These are phyloP conservation scores for Cochlearius cochlearius DNA, from an alignment of 2,113 vertebrate genomes.

Conservation along the genomic window DNA sequence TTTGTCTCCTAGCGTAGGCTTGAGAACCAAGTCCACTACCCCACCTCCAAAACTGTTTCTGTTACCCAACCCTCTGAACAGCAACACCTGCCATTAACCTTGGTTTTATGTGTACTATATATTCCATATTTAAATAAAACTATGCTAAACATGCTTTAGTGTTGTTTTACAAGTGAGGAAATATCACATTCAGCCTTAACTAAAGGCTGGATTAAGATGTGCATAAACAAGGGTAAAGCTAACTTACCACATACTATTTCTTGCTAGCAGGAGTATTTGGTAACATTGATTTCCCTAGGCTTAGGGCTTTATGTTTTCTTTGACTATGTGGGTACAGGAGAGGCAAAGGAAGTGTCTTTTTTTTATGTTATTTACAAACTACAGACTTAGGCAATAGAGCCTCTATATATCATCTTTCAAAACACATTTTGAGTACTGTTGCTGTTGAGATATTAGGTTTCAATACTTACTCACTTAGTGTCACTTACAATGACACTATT, in stretches of 20 bases:
- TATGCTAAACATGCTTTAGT: not conserved
- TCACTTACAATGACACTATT: slow-evolving; percentile 39
- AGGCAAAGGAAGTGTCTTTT: not conserved
- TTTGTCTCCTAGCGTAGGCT: not conserved
- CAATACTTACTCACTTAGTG: slow-evolving; percentile 32
- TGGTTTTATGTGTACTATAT: not conserved
- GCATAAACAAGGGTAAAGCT: not conserved
- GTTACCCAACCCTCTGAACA: not conserved
- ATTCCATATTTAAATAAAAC: not conserved
- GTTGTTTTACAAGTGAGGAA: not conserved
- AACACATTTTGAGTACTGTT: slow-evolving; percentile 27
- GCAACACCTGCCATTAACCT: not conserved
- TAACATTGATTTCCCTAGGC: not conserved
- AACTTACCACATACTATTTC: not conserved
- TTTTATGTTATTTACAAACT: slow-evolving; percentile 15
- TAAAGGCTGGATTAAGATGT: not conserved
- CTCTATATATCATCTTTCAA: slow-evolving; percentile 57
- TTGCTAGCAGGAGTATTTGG: slow-evolving; percentile 2
- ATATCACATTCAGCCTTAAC: not conserved
- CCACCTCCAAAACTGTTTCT: not conserved
- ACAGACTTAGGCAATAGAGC: not conserved
- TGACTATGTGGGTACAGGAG: not conserved
- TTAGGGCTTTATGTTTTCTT: slow-evolving; percentile 25
- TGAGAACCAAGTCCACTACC: not conserved
- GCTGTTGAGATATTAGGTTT: slow-evolving; percentile 59